Evolutionary conservation across 2,113 vertebrate species (phyloP).

Genomic region (Lepus timidus): DNA sequence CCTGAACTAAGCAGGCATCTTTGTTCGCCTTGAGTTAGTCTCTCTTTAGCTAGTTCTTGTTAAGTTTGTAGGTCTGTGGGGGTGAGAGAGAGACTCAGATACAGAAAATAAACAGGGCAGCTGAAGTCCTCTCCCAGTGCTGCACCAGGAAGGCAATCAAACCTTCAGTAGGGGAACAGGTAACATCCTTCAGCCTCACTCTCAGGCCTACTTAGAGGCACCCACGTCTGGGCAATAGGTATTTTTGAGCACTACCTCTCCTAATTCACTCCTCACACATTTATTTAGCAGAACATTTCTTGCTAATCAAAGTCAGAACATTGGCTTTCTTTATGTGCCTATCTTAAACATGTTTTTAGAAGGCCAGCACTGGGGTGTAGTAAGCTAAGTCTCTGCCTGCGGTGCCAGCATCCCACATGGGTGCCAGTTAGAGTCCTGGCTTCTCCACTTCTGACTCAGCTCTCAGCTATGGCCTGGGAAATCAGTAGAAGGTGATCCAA

Average conservation of each 20-base stretch:
- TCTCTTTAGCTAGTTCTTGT: not conserved
- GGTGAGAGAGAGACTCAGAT: not conserved
- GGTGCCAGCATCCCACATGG: too few species aligned
- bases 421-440: too few species aligned
- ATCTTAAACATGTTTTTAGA: not conserved
- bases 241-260: not conserved
- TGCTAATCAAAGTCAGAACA: not conserved
- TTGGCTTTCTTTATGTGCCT: not conserved
- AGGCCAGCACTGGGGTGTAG: too few species aligned
- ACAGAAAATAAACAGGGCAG: not conserved
- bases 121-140: not conserved
- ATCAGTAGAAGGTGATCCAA: too few species aligned
- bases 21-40: not conserved
- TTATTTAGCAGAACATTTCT: not conserved
- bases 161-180: not conserved
- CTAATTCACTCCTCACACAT: not conserved
- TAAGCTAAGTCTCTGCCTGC: too few species aligned
- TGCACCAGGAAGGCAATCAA: not conserved
- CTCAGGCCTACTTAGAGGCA: not conserved
- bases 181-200: not conserved
- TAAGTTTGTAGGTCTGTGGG: not conserved
- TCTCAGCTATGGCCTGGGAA: too few species aligned
- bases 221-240: rapidly evolving
- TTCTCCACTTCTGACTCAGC: too few species aligned
- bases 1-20: not conserved